Evolutionary conservation across 2,113 vertebrate genomes (phyloP).

Genomic region (Rhinopithecus roxellana): DNA sequence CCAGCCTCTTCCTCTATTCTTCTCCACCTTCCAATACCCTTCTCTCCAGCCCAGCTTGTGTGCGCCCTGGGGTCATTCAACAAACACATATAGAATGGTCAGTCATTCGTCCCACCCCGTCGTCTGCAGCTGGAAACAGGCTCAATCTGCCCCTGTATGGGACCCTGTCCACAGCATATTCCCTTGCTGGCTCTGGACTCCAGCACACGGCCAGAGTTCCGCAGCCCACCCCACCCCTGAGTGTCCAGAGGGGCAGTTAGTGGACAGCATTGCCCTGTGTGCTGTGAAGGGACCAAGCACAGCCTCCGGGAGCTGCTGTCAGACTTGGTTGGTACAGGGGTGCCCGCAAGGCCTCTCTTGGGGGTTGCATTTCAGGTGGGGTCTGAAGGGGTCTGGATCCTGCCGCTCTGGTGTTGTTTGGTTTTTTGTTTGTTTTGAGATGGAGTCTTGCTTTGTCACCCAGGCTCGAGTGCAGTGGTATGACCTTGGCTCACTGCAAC

Average conservation of each 20-base stretch:
- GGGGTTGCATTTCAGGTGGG: background rate
- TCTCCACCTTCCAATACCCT: background rate
- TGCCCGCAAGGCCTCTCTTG: fast-evolving
- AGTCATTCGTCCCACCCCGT: fast-evolving
- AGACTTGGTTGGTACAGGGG: too few relatives aligned
- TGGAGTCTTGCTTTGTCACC: too few relatives aligned
- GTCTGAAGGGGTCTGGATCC: too few relatives aligned
- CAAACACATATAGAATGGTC: fast-evolving
- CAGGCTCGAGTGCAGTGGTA: too few relatives aligned
- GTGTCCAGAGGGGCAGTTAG: fast-evolving
- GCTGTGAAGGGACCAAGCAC: fast-evolving
- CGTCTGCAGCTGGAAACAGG: fast-evolving
- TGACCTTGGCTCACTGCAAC: too few relatives aligned
- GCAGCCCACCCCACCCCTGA: background rate
- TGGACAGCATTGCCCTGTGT: fast-evolving
- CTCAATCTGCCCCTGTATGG: fast-evolving
- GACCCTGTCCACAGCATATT: background rate
- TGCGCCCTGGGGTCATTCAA: fast-evolving
- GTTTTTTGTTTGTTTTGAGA: too few relatives aligned
- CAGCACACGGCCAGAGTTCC: fast-evolving
- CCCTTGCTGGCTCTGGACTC: background rate
- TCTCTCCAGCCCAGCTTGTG: fast-evolving
- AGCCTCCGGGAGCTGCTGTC: fast-evolving
- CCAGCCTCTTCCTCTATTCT: background rate
- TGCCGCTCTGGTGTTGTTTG: too few relatives aligned